Base-by-base conservation (phyloP, 2,113 vertebrate species). In the Platycercus adscitus region DNA sequence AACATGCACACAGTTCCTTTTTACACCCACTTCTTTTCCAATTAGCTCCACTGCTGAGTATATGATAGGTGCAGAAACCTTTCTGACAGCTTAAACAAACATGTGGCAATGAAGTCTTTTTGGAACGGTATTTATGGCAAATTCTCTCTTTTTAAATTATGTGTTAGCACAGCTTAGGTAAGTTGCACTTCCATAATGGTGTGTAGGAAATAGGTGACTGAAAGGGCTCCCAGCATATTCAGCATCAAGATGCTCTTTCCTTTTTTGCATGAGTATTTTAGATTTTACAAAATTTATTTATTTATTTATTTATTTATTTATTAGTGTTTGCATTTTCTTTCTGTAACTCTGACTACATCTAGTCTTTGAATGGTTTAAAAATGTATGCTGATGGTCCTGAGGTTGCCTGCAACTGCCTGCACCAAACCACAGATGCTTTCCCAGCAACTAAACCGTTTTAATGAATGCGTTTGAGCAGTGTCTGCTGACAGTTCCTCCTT, bases 171-270 rank as follows among this genome's bases (percentile, higher is more conserved):
- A 7, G 3, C 11, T 46, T 26, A 66, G 10, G 3, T 52, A 47
- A 60, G 4, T 72, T 31, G 3, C 5, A 26, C 18, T 17, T 43
- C 66, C 65, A 8, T 8, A 26, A 5, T 0, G 0, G 7, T 19
- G 4, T 2, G 1, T 31, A 55, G 24, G 25, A 69, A 39, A 76
- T 28, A 64, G 4, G 24, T 15, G 33, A 2, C 11, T 47, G 16
- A 94, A 89, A 56, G 9, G 1, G 3, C 47, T 91, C 24, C 17
- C 21, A 33, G 41, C 6, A 1, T 53, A 18, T 17, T 21, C 2
- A 1, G 7, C 4, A 1, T 3, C 15, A 70, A 8, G 13, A 39
- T 21, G 47, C 8, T 46, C 1, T 24, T 77, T 79, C 37, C 4
- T 19, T 37, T 55, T 61, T 68, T 52, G 0, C 1, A 58, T 63